Evolutionary conservation across 2,888 invertebrate genomes (phyloP), one percentile per base, ranked within the genome.

Genomic region (Odontocerum albicorne): DNA sequence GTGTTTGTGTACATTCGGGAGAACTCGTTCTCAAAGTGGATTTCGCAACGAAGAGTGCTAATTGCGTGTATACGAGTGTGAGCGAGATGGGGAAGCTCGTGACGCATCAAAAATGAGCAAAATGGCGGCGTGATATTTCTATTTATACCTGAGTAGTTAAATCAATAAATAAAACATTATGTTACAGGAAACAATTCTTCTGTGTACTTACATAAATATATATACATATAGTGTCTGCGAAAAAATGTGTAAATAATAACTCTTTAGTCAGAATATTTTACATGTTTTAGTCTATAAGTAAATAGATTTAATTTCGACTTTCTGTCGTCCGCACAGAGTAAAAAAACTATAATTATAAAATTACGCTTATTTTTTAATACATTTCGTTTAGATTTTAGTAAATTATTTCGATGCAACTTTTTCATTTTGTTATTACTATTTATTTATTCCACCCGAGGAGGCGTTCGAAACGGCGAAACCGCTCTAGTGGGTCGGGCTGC

Each of bases 61-160:
- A 47, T 54, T 47, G 54, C 54, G 42, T 33, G 54, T 45, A 45
- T 50, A 45, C 49, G 50, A 46, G 51, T 36, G 56, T 17, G 56
- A 55, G 38, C 38, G 56, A 43, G 56, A 51, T 42, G 50, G 20
- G 12, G 35, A 43, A 43, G 21, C 20, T 43, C 35, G 52, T 55
- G 55, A 55, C 49, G 49, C 55, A 52, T 47, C 51, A 32, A 51
- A 49, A 33, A 38, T 35, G 52, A 52, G 51, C 56, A 57, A 57
- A 42, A 57, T 57, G 56, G 56, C 56, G 51, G 45, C 46, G 47
- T 52, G 50, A 56, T 56, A 51, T 56, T 55, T 56, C 50, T 56
- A 56, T 56, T 51, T 47, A 57, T 57, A 57, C 56, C 56, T 57
- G 56, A 52, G 51, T 51, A 56, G 56, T 51, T 51, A 57, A 57